Conservation (phyloP, 2,888 invertebrate genomes). For the Pyralis farinalis region DNA sequence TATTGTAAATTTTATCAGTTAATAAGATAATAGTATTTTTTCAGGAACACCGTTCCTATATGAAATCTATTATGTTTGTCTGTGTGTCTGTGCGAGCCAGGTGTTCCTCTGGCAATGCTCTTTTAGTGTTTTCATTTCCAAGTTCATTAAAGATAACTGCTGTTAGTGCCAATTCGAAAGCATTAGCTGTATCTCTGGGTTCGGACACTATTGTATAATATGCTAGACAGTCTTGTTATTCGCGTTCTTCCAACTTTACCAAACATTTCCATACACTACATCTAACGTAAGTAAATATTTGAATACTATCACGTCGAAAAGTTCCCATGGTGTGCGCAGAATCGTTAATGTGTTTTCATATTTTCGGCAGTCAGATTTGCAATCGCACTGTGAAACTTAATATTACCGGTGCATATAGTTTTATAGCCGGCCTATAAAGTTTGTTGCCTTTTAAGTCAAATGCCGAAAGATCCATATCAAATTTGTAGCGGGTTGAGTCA, state of each 20-base stretch:
- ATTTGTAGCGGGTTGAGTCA: not conserved
- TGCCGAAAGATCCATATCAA: not conserved
- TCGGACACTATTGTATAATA: no score
- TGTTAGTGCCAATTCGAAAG: no score
- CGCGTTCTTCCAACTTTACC: conserved; percentile 2
- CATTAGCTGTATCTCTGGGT: no score
- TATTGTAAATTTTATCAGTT: no score
- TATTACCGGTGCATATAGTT: not conserved
- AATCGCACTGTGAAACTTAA: not conserved
- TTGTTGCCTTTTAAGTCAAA: not conserved
- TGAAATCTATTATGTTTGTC: no score
- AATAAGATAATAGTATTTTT: no score
- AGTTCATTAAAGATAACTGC: no score
- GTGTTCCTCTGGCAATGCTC: no score
- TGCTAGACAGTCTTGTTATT: no score
- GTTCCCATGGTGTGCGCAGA: conserved; percentile 6
- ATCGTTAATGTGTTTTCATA: not conserved
- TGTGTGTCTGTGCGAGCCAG: no score
- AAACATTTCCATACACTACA: not conserved
- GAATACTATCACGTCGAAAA: conserved; percentile 6
- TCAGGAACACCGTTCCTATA: no score
- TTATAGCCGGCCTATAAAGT: not conserved
- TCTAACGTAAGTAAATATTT: conserved; percentile 1
- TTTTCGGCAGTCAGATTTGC: not conserved
- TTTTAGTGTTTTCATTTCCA: no score